Conservation (phyloP, 92 coral and sea anemone species). For the Heteractis magnifica region DNA sequence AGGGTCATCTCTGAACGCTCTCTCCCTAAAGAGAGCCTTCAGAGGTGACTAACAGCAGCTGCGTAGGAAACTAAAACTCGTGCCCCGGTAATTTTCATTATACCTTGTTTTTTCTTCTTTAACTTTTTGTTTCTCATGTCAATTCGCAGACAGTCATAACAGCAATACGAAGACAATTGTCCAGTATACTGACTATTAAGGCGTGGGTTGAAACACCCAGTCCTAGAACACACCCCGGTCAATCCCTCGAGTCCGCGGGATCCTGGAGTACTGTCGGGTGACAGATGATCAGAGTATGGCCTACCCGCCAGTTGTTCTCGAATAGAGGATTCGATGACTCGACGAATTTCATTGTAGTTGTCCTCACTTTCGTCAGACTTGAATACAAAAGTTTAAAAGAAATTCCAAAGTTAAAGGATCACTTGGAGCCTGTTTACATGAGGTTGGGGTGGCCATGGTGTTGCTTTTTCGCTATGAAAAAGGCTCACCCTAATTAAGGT, state of each 20-base stretch:
- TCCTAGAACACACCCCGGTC: constrained; percentile 25
- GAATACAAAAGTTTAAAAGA: not conserved
- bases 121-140: constrained; percentile 41
- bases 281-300: constrained; percentile 10
- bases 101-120: constrained; percentile 34
- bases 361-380: constrained; percentile 86
- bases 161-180: constrained; percentile 40
- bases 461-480: not conserved
- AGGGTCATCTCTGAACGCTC: too few relatives aligned
- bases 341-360: constrained; percentile 69
- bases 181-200: constrained; percentile 29
- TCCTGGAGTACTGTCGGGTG: constrained; percentile 35
- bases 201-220: constrained; percentile 43
- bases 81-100: not conserved
- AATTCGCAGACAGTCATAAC: constrained; percentile 43
- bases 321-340: constrained; percentile 59
- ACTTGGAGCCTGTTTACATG: not conserved
- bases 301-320: constrained; percentile 56
- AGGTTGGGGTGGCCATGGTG: not conserved
- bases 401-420: not conserved
- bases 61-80: too few relatives aligned
- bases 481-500: too few relatives aligned
- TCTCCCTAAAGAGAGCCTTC: too few relatives aligned
- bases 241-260: constrained; percentile 9
- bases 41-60: too few relatives aligned